These are phyloP conservation scores for Serinus canaria DNA, from an alignment of 2,113 vertebrate species.

Conservation along the genomic window DNA sequence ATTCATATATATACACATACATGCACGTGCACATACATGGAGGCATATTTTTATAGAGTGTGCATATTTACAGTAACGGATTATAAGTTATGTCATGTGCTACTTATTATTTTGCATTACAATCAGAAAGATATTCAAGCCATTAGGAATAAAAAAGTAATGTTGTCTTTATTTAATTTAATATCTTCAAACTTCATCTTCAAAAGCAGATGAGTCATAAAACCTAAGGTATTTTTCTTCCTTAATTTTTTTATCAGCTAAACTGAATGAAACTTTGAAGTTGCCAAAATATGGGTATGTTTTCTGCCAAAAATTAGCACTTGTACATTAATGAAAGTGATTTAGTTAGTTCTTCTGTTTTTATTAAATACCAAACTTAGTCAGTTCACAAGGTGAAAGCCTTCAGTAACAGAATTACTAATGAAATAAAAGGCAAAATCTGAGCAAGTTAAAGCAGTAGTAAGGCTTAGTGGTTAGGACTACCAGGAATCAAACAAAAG, in stretches of 20 bases:
- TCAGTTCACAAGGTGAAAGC: not conserved
- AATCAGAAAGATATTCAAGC: not conserved
- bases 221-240: not conserved
- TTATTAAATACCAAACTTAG: not conserved
- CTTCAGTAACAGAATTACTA: not conserved
- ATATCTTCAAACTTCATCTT: not conserved
- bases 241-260: not conserved
- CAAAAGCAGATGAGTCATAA: not conserved
- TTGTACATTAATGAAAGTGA: not conserved
- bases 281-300: not conserved
- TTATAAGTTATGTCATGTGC: not conserved
- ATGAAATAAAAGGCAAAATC: not conserved
- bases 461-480: not conserved
- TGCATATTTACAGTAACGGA: not conserved
- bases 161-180: not conserved
- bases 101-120: not conserved
- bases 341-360: not conserved
- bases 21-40: rapidly evolving
- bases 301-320: not conserved
- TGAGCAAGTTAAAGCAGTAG: not conserved
- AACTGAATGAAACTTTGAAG: not conserved
- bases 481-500: not conserved
- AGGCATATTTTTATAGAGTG: not conserved
- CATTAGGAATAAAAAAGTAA: not conserved
- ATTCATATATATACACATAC: not conserved